Evolutionary conservation across 2,888 invertebrate species (phyloP).

Genomic region (Embidobia sp.): DNA sequence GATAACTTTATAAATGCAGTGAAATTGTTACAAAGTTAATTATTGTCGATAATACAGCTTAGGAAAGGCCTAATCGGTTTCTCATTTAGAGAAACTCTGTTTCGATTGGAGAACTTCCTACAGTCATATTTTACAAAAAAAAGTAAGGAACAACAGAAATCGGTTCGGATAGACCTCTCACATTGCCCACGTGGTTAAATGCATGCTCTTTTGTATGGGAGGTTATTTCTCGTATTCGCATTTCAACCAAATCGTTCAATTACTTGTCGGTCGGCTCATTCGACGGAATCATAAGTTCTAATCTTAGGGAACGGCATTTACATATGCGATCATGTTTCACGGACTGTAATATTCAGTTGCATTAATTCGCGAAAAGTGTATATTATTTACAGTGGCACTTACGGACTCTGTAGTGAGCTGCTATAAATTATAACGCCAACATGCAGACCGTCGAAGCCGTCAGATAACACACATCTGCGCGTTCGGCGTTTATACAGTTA

Average conservation of each 20-base stretch:
- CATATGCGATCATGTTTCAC: slow-evolving; percentile 39
- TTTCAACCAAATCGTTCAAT: slow-evolving; percentile 3
- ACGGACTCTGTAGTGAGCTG: slow-evolving; percentile 49
- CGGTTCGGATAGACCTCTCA: neutral
- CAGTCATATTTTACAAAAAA: too few relatives aligned
- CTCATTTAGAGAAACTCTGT: too few relatives aligned
- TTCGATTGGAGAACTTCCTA: too few relatives aligned
- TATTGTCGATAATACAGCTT: too few relatives aligned
- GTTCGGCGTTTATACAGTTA: slow-evolving; percentile 36
- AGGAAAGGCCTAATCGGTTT: too few relatives aligned
- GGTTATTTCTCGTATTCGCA: slow-evolving; percentile 19
- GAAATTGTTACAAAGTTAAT: too few relatives aligned
- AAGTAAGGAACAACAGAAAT: neutral
- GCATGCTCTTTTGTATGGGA: too few relatives aligned
- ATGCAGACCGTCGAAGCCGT: slow-evolving; percentile 37
- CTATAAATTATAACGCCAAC: slow-evolving; percentile 62
- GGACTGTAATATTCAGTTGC: slow-evolving; percentile 42
- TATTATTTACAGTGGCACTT: slow-evolving; percentile 58
- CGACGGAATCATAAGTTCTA: slow-evolving; percentile 16
- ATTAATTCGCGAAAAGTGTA: slow-evolving; percentile 50
- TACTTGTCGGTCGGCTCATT: neutral
- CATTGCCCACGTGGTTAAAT: too few relatives aligned
- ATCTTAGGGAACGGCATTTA: slow-evolving; percentile 18
- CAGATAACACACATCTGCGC: slow-evolving; percentile 47
- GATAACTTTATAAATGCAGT: too few relatives aligned